A percentile compares a stretch with the other conserved stretches of the same genome.
Conservation (phyloP, 2,113 vertebrate species). For the Rhea americana region DNA sequence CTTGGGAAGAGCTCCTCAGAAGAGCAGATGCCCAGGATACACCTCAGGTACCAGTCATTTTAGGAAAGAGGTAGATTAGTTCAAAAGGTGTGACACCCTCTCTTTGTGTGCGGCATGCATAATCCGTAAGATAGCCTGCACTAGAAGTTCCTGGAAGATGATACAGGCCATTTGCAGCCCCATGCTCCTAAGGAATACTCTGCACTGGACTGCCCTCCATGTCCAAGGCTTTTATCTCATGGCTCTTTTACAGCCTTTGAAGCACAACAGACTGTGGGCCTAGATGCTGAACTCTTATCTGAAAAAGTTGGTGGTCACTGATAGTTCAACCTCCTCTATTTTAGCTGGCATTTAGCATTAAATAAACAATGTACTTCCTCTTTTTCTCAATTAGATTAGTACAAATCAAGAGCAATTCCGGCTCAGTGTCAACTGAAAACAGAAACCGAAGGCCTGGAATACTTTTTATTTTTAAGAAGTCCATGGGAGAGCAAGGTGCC, state of each 20-base stretch:
- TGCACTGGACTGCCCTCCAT: neutral
- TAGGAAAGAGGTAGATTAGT: neutral
- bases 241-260: neutral
- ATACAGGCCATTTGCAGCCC: neutral
- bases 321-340: slow-evolving; percentile 10
- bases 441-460: slow-evolving; percentile 40
- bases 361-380: slow-evolving; percentile 49
- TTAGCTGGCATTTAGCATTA: slow-evolving; percentile 40
- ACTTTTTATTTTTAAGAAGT: slow-evolving; percentile 37
- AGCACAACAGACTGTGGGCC: neutral
- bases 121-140: fast-evolving
- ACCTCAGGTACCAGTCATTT: neutral
- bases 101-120: fast-evolving
- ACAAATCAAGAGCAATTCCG: slow-evolving; percentile 55
- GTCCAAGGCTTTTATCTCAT: neutral
- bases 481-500: slow-evolving; percentile 23
- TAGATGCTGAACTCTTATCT: neutral
- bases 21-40: neutral
- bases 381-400: slow-evolving; percentile 17
- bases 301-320: neutral
- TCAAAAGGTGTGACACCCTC: neutral
- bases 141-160: neutral
- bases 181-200: neutral
- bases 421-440: slow-evolving; percentile 27
- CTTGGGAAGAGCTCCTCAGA: neutral